Conservation (phyloP, 2,113 vertebrate genomes). For the Apus apus region DNA sequence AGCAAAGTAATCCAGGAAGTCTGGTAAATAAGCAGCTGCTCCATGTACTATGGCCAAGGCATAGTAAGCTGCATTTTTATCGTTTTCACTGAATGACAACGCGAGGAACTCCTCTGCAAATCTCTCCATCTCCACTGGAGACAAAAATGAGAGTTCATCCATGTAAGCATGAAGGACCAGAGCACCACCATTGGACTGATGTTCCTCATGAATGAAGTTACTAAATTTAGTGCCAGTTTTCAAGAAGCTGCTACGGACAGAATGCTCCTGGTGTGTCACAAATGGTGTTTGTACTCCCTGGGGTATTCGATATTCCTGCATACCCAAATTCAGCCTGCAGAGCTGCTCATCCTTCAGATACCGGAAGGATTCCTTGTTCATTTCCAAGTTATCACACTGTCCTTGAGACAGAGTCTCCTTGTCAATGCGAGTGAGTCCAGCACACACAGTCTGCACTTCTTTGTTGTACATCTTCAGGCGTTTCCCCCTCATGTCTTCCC, state of each 20-base stretch:
- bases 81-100: slow-evolving; percentile 90
- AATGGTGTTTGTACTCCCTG: slow-evolving; percentile 85
- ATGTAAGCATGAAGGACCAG: slow-evolving; percentile 94
- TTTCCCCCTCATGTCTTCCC: slow-evolving; percentile 86
- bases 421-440: slow-evolving; percentile 77
- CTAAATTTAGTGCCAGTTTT: slow-evolving; percentile 88
- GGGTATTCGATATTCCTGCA: slow-evolving; percentile 81
- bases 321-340: slow-evolving; percentile 76
- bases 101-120: slow-evolving; percentile 94
- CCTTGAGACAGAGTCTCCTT: slow-evolving; percentile 72
- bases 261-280: slow-evolving; percentile 93
- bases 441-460: slow-evolving; percentile 91
- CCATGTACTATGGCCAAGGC: slow-evolving; percentile 94
- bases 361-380: slow-evolving; percentile 79
- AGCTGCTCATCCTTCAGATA: slow-evolving; percentile 83
- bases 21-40: slow-evolving; percentile 93
- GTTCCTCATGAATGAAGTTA: slow-evolving; percentile 92
- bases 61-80: slow-evolving; percentile 88
- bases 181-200: slow-evolving; percentile 94
- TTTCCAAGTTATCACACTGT: slow-evolving; percentile 75
- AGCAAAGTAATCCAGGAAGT: slow-evolving; percentile 98
- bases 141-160: slow-evolving; percentile 93
- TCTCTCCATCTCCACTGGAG: slow-evolving; percentile 89
- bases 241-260: slow-evolving; percentile 90
- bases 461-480: slow-evolving; percentile 89